Percentiles rank a stretch among this genome's conserved stretches.
Conservation (phyloP, 2,113 vertebrate species). For the Oenanthe melanoleuca region DNA sequence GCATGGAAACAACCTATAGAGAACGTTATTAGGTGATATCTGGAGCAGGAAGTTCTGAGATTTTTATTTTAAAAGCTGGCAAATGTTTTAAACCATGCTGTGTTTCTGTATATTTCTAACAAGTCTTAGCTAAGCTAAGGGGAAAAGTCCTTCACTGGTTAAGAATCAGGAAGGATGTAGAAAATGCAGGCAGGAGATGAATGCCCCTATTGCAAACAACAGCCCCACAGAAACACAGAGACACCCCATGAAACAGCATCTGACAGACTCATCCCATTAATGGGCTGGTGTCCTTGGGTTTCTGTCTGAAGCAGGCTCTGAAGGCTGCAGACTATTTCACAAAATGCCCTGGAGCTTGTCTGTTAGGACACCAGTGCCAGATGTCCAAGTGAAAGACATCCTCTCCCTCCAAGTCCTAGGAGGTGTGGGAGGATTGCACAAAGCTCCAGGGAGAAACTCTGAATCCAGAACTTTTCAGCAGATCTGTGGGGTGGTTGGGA, state of each 20-base stretch:
- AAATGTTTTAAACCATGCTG: not conserved
- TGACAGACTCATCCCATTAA: not conserved
- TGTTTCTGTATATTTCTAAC: not conserved
- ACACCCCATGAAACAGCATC: not conserved
- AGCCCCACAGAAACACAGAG: not conserved
- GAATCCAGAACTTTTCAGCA: slow-evolving; percentile 26
- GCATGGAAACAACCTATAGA: not conserved
- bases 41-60: not conserved
- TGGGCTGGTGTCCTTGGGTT: not conserved
- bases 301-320: slow-evolving; percentile 36
- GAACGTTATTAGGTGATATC: not conserved
- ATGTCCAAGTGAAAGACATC: slow-evolving; percentile 12
- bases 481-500: slow-evolving; percentile 20
- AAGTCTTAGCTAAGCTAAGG: not conserved
- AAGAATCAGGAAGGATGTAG: not conserved
- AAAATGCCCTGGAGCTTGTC: slow-evolving; percentile 42
- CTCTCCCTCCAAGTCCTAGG: slow-evolving; percentile 35
- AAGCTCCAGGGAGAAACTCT: slow-evolving; percentile 23
- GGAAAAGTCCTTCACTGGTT: not conserved
- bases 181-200: not conserved
- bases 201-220: not conserved
- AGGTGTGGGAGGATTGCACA: slow-evolving; percentile 43
- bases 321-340: slow-evolving; percentile 46
- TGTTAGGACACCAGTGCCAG: slow-evolving; percentile 34
- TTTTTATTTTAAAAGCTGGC: not conserved